Conservation (phyloP, 1,140 invertebrate genomes). For the Lasaia peninsularis region DNA sequence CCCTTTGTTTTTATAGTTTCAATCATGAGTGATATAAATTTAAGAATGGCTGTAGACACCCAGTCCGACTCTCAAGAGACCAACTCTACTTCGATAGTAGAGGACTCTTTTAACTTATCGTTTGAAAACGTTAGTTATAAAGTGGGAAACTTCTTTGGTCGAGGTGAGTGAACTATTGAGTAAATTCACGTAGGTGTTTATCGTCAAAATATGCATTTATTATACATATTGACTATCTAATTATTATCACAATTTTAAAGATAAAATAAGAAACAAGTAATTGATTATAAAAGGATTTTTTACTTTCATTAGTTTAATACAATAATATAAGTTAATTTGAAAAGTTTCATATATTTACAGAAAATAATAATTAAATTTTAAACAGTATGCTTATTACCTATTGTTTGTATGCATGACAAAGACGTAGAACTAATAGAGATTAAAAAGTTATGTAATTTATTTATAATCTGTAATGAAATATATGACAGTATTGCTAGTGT, state of each 20-base stretch:
- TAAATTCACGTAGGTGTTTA: not conserved
- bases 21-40: slow-evolving; percentile 33
- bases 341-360: too few species aligned
- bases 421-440: slow-evolving; percentile 1
- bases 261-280: not conserved
- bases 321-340: too few species aligned
- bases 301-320: too few species aligned
- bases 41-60: slow-evolving; percentile 52
- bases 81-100: slow-evolving; percentile 50
- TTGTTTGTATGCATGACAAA: not conserved
- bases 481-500: not conserved
- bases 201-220: not conserved
- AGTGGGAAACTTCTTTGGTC: slow-evolving; percentile 46
- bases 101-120: slow-evolving; percentile 59
- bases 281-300: too few species aligned
- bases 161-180: slow-evolving; percentile 38
- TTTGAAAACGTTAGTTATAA: slow-evolving; percentile 57
- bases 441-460: not conserved
- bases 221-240: not conserved
- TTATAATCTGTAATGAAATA: not conserved
- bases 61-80: slow-evolving; percentile 55
- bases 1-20: slow-evolving; percentile 41
- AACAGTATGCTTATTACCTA: not conserved
- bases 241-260: not conserved
- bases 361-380: too few species aligned